Percentiles rank a stretch among this genome's conserved stretches.
These are phyloP conservation scores for Genyomyrus donnyi DNA, from an alignment of 2,113 vertebrate genomes.

Conservation along the genomic window DNA sequence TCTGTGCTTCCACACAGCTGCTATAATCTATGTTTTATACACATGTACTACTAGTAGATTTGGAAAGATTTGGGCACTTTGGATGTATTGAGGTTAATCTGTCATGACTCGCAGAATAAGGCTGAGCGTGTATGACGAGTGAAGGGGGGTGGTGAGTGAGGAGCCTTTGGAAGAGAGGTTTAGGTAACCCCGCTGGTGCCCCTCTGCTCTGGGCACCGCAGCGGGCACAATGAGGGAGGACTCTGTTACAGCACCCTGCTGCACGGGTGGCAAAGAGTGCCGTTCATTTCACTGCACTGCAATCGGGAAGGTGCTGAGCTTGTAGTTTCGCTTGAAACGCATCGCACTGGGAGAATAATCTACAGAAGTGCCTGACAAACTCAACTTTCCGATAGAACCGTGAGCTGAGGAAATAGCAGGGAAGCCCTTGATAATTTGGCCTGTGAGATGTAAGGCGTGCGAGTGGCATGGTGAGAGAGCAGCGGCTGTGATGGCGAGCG, in stretches of 20 bases:
- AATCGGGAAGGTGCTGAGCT: slow-evolving; percentile 25
- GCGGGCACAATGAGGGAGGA: neutral
- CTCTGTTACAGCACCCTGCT: neutral
- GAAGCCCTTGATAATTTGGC: neutral
- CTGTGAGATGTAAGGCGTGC: neutral
- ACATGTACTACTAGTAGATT: slow-evolving; percentile 11
- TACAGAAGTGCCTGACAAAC: slow-evolving; percentile 14
- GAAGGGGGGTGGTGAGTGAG: slow-evolving; percentile 4
- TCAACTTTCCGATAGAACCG: neutral
- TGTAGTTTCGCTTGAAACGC: slow-evolving; percentile 26
- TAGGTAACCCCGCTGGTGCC: neutral
- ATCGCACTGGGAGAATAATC: slow-evolving; percentile 23
- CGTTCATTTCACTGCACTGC: slow-evolving; percentile 24
- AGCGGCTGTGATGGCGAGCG: neutral
- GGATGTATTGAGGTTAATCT: slow-evolving; percentile 39
- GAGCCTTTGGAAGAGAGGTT: neutral
- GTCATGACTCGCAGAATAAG: slow-evolving; percentile 17
- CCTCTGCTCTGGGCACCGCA: slow-evolving; percentile 11
- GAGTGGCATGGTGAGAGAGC: neutral
- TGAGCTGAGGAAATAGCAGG: neutral
- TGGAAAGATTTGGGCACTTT: slow-evolving; percentile 29
- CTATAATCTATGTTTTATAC: neutral
- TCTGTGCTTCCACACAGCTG: neutral
- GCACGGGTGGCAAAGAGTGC: neutral
- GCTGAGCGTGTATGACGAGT: neutral